Conservation (phyloP, 2,888 invertebrate species). For the Pomacea canaliculata region DNA sequence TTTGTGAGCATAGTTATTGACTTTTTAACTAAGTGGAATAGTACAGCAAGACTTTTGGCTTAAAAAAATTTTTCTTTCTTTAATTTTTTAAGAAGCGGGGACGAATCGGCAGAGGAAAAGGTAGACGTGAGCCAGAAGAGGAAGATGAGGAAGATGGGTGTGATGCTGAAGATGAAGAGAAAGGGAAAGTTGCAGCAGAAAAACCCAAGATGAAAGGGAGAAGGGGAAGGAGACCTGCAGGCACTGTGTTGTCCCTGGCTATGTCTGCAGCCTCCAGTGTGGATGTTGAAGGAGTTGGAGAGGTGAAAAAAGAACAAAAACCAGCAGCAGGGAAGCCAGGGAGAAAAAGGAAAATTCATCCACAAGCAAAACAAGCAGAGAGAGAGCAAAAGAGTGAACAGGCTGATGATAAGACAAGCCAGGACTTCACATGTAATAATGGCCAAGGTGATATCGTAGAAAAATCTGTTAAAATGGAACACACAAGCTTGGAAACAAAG, state of each 20-base stretch:
- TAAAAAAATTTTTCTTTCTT: too few relatives aligned
- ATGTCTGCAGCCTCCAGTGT: neutral
- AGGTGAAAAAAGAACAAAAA: slow-evolving; percentile 10
- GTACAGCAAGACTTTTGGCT: too few relatives aligned
- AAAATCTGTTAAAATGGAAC: too few relatives aligned
- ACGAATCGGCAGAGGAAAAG: slow-evolving; percentile 3
- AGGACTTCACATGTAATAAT: too few relatives aligned
- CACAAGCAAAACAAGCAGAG: neutral
- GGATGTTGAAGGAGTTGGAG: neutral
- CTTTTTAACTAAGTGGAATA: too few relatives aligned
- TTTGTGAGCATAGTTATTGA: too few relatives aligned
- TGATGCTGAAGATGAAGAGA: slow-evolving; percentile 21
- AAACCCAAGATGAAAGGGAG: slow-evolving; percentile 1
- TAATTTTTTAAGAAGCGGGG: neutral
- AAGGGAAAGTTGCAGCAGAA: slow-evolving; percentile 11
- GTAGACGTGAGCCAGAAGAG: slow-evolving; percentile 16
- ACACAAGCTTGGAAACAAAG: too few relatives aligned
- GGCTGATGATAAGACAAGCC: too few relatives aligned
- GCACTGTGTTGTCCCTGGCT: neutral
- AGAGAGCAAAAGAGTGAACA: too few relatives aligned
- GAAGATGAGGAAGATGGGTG: slow-evolving; percentile 25
- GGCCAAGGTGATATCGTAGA: too few relatives aligned
- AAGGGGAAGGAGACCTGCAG: slow-evolving; percentile 3
- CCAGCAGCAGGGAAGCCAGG: neutral
- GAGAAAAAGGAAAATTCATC: neutral